These are phyloP conservation scores for Athene noctua DNA, from an alignment of 2,113 vertebrate species.

Conservation along the genomic window DNA sequence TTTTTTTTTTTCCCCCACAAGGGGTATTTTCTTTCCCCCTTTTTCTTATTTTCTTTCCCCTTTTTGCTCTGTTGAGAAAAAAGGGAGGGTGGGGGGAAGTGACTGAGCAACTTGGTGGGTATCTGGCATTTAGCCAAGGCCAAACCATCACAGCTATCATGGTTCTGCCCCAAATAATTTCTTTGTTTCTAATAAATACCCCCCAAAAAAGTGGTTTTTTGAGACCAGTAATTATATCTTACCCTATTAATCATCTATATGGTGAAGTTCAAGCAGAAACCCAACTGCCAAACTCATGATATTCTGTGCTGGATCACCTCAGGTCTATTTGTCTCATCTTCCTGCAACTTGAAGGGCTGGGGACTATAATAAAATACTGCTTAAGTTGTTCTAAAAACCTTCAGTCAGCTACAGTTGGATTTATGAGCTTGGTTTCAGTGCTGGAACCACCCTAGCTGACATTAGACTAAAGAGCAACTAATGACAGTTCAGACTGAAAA, in stretches of 20 bases:
- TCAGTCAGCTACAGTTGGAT: not conserved
- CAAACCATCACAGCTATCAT: not conserved
- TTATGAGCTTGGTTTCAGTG: not conserved
- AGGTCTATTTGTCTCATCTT: not conserved
- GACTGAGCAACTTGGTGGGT: no score
- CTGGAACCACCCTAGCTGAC: not conserved
- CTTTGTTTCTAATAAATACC: not conserved
- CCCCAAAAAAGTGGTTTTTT: not conserved
- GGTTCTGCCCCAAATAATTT: not conserved
- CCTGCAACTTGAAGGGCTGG: not conserved
- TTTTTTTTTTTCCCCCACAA: no score
- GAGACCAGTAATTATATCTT: not conserved
- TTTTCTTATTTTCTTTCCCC: no score
- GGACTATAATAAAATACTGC: not conserved
- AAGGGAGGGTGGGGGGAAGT: no score
- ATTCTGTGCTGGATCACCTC: not conserved
- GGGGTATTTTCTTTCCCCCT: no score
- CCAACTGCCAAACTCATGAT: not conserved
- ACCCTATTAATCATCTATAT: not conserved
- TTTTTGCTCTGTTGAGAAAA: no score
- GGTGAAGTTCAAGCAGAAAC: not conserved
- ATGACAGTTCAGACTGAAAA: not conserved
- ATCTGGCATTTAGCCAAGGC: no score
- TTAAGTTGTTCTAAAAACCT: not conserved
- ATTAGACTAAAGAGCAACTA: not conserved